Evolutionary conservation across 2,113 vertebrate genomes (phyloP).

Genomic region (Caloenas nicobarica): DNA sequence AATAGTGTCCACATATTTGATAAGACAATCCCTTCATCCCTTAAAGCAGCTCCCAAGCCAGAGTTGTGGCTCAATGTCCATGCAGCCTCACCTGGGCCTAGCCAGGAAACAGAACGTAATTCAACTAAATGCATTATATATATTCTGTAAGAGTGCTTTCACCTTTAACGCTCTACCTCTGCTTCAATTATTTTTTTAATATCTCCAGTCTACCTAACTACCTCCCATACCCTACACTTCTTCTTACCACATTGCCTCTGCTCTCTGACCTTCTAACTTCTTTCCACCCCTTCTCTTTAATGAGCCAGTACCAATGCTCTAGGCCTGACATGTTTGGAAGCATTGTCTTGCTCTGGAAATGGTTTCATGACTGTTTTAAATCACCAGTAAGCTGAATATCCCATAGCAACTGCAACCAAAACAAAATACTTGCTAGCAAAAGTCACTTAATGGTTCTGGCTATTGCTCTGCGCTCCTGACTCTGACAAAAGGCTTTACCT

Average conservation of each 20-base stretch:
- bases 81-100: neutral
- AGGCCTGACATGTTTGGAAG: neutral
- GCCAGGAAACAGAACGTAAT: neutral
- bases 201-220: neutral
- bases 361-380: neutral
- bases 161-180: neutral
- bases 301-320: neutral
- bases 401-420: neutral
- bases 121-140: neutral
- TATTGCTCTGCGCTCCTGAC: neutral
- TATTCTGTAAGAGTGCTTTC: neutral
- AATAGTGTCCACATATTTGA: neutral
- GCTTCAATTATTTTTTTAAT: neutral
- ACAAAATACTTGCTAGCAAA: neutral
- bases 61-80: neutral
- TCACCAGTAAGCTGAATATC: neutral
- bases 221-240: neutral
- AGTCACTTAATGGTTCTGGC: neutral
- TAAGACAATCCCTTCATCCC: neutral
- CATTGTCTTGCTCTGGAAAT: neutral
- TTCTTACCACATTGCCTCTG: neutral
- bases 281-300: neutral
- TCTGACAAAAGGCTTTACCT: constrained; percentile 69
- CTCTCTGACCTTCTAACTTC: neutral
- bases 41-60: neutral